phyloP scores from a whole-genome alignment of 2,113 vertebrate genomes.

The Chloebia gouldiae region DNA sequence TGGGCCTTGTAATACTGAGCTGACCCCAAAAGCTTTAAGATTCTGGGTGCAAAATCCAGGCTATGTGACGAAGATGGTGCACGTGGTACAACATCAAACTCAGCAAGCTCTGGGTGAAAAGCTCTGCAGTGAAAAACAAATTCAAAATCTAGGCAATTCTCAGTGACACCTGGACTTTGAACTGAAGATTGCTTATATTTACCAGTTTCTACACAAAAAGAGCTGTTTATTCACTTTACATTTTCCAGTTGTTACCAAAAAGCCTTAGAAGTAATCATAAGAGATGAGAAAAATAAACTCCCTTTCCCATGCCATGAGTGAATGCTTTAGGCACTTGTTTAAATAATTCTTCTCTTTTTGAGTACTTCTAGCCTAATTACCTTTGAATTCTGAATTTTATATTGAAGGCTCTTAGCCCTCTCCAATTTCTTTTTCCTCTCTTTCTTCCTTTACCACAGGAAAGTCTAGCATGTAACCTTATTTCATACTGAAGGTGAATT shows the following conservation, averaged over 20 bases:
- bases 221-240: background rate
- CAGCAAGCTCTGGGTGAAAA: background rate
- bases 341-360: background rate
- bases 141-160: background rate
- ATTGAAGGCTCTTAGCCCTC: background rate
- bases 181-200: background rate
- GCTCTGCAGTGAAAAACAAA: background rate
- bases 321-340: background rate
- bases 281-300: background rate
- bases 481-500: background rate
- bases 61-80: background rate
- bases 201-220: background rate
- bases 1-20: background rate
- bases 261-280: background rate
- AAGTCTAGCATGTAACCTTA: background rate
- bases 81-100: fast-evolving
- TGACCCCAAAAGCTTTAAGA: background rate
- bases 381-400: background rate
- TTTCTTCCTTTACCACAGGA: background rate
- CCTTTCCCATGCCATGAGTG: background rate
- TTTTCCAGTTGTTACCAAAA: background rate
- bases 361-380: background rate
- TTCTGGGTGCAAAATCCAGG: background rate
- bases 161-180: background rate
- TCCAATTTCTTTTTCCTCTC: background rate